Percentiles rank a stretch among this genome's conserved stretches.
Conservation (phyloP, 2,113 vertebrate genomes). For the Gila orcuttii region DNA sequence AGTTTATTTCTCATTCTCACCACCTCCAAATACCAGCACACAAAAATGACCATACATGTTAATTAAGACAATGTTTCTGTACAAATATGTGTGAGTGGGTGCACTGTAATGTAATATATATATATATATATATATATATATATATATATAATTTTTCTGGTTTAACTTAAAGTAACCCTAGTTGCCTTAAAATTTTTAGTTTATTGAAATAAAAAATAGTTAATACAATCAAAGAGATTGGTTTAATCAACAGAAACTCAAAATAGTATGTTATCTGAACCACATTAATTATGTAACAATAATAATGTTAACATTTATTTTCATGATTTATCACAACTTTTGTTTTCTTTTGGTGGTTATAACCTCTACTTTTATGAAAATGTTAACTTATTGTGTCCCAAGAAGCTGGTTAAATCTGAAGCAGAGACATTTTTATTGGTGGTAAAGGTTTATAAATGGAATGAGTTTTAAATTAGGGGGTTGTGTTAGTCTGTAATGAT, state of each 20-base stretch:
- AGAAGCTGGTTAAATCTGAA: background rate
- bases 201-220: too few species aligned
- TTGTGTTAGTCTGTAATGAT: background rate
- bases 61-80: background rate
- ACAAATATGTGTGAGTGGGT: background rate
- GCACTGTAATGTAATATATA: too few species aligned
- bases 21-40: background rate
- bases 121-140: too few species aligned
- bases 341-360: background rate
- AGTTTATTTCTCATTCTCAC: background rate
- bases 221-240: too few species aligned
- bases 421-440: background rate
- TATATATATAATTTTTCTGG: too few species aligned
- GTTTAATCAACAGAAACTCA: too few species aligned
- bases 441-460: background rate
- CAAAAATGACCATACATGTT: background rate
- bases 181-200: too few species aligned
- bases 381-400: background rate
- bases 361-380: background rate
- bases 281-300: too few species aligned
- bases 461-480: background rate
- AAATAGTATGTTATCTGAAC: too few species aligned
- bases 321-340: too few species aligned
- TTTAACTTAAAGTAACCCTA: too few species aligned
- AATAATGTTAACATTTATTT: too few species aligned